Base-by-base conservation (phyloP, 2,113 vertebrate genomes). In the Cnemophilus loriae region DNA sequence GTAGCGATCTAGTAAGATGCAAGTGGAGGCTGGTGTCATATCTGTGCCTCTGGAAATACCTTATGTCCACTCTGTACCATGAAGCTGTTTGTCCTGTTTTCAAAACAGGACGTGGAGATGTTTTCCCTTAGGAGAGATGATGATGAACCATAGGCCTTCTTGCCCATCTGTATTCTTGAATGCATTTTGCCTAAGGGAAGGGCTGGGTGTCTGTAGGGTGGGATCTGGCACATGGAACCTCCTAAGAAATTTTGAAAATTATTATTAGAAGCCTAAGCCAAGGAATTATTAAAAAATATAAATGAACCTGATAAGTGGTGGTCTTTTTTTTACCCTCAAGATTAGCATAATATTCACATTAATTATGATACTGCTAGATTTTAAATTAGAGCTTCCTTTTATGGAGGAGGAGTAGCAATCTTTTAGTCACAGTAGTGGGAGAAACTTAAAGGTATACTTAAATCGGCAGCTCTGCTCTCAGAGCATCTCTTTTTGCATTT, bases 281-380 rank as follows among this genome's bases (percentile, higher is more conserved):
- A 87, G 21, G 35, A 94, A n/a, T 94, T 87, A 87, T 76, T 94
- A 83, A 87, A 89, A 93, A 89, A 76, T 85, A 57, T 87, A 94
- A 89, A 94, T 77, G 16, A 96, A 81, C 10, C 39, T 84, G 76
- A 55, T 84, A 84, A 78, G 73, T 13, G 52, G 19, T 77, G 19
- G 24, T 50, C 16, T 19, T 37, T 63, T 16, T 53, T 10, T 4
- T 3, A 1, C 3, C 1, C 24, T 3, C 15, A 39, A 35, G 80
- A 63, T 92, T 70, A 90, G 52, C 16, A 20, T 68, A 81, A 80
- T 52, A 90, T 35, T 94, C 56, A 46, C 39, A 30, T 79, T 84
- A 95, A 87, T 89, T 87, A 60, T 79, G 57, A 89, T 73, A 79
- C 64, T 39, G 65, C 37, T 85, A 28, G 32, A n/a, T 78, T 91